A percentile compares a stretch with the other conserved stretches of the same genome.
phyloP scores from a whole-genome alignment of 2,797 vertebrate species.

The Pipistrellus kuhlii region DNA sequence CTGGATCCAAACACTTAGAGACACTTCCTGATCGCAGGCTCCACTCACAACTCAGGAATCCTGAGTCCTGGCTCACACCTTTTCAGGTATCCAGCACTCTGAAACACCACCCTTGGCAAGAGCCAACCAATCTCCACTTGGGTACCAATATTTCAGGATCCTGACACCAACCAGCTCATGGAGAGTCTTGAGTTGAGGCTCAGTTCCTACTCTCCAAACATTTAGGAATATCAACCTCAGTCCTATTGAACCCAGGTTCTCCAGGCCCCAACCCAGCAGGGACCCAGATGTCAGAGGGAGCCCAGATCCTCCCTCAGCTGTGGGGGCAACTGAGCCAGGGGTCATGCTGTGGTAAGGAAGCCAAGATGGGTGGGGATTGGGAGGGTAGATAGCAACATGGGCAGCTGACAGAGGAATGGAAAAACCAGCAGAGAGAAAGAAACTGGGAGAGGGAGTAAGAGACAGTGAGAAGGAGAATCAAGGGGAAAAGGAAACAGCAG shows the following conservation, averaged over 20 bases:
- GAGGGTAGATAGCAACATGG: slow-evolving; percentile 76
- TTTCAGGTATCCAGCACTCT: background rate
- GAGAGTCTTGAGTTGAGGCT: background rate
- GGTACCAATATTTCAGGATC: background rate
- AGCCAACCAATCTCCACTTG: background rate
- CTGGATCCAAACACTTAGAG: background rate
- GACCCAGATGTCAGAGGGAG: background rate
- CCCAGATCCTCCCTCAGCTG: slow-evolving; percentile 32
- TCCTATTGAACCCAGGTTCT: background rate
- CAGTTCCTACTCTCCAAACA: background rate
- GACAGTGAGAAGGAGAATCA: slow-evolving; percentile 34
- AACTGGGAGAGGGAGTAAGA: slow-evolving; percentile 50
- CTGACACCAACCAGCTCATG: background rate
- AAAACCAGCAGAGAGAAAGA: slow-evolving; percentile 71
- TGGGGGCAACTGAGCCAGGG: slow-evolving; percentile 65
- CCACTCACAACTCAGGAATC: background rate
- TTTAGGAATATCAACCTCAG: background rate
- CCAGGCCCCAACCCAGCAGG: background rate
- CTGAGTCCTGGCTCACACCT: background rate
- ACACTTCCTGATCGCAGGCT: background rate
- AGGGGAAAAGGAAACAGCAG: background rate
- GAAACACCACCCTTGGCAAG: background rate
- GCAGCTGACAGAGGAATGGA: slow-evolving; percentile 57
- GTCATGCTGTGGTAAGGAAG: slow-evolving; percentile 64
- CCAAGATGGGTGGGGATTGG: slow-evolving; percentile 77